Conservation (phyloP, 2,888 invertebrate genomes). For the Buathra laborator region DNA sequence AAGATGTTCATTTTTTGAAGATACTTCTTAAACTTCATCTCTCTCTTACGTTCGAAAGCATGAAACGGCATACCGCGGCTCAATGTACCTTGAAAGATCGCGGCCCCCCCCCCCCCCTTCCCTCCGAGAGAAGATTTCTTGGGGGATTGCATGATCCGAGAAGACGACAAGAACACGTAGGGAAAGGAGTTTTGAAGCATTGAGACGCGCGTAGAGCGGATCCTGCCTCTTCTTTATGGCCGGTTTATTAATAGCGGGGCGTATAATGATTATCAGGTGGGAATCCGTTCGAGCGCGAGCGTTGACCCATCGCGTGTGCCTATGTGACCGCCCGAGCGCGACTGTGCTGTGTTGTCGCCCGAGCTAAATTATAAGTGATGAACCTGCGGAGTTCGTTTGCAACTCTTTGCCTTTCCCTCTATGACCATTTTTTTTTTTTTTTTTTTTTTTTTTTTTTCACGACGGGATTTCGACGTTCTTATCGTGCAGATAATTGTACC, state of each 20-base stretch:
- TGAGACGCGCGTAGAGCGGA: slow-evolving; percentile 37
- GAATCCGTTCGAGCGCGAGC: slow-evolving; percentile 74
- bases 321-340: slow-evolving; percentile 36
- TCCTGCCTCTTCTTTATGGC: slow-evolving; percentile 65
- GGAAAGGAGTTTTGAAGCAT: slow-evolving; percentile 11
- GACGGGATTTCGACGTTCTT: not conserved
- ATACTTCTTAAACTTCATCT: not conserved
- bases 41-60: not conserved
- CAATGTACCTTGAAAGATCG: not conserved
- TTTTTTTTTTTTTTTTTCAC: not conserved
- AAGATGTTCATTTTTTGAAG: not conserved
- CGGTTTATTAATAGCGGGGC: slow-evolving; percentile 77
- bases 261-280: slow-evolving; percentile 77
- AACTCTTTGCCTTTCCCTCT: not conserved
- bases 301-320: slow-evolving; percentile 74
- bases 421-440: not conserved
- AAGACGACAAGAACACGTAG: slow-evolving; percentile 30
- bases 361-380: slow-evolving; percentile 56
- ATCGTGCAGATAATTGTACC: too few species aligned
- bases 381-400: slow-evolving; percentile 34
- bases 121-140: not conserved
- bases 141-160: not conserved
- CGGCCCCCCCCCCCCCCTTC: too few species aligned
- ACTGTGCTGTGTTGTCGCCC: slow-evolving; percentile 29
- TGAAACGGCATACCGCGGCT: not conserved